phyloP scores from a whole-genome alignment of 2,113 vertebrate genomes.

The Nipponia nippon region DNA sequence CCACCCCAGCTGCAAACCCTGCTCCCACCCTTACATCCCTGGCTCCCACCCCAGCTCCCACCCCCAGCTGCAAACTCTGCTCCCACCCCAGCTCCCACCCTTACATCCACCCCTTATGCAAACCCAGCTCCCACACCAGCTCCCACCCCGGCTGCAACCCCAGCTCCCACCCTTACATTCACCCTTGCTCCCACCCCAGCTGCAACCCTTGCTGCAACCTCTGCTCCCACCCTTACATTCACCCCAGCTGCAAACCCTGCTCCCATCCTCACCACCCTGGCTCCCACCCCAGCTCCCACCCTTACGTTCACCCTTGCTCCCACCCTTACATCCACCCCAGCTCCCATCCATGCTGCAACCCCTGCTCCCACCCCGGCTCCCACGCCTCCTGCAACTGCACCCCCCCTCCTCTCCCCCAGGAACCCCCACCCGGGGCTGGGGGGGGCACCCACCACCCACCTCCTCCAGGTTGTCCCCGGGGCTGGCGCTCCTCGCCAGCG shows the following conservation, averaged over 20 bases:
- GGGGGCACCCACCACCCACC: constrained; percentile 58
- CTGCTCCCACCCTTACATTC: too few species aligned
- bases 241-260: too few species aligned
- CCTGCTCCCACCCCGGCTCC: neutral
- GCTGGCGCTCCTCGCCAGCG: neutral
- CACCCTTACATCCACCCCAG: neutral
- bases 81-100: too few species aligned
- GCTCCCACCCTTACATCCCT: too few species aligned
- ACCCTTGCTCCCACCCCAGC: too few species aligned
- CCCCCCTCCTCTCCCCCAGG: neutral
- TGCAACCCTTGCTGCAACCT: too few species aligned
- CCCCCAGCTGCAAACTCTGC: neutral
- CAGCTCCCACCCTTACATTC: too few species aligned
- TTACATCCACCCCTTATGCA: neutral
- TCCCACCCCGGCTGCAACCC: too few species aligned
- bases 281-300: neutral
- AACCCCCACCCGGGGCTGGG: neutral
- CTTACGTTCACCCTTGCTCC: too few species aligned
- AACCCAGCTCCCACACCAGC: too few species aligned
- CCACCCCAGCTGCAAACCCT: too few species aligned
- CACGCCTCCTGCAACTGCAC: neutral
- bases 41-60: neutral
- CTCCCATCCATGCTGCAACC: neutral
- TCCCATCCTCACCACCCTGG: too few species aligned
- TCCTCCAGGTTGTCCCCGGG: constrained; percentile 13